Evolutionary conservation across 2,113 vertebrate species (phyloP), one percentile per base, ranked within the genome.

Genomic region (Chitala chitala): DNA sequence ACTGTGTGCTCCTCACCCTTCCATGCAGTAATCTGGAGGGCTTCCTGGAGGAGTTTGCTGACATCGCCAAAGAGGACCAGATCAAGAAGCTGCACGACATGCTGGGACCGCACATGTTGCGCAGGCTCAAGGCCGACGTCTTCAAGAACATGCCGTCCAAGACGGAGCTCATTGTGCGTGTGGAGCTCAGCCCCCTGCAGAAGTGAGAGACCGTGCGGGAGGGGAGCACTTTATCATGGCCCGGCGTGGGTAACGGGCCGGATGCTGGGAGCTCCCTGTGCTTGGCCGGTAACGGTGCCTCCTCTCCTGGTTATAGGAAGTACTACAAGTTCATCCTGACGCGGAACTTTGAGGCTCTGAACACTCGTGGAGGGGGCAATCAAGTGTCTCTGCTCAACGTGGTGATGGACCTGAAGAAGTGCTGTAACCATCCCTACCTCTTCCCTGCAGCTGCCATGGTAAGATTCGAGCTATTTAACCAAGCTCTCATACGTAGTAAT

Each of bases 91-190:
- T 99, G 17, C 96, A 99, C 1, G 96, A 99, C 87, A 98, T 99
- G 96, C 83, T 99, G 84, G 96, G 96, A 26, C 96, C 96, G 0
- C 96, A 98, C 87, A 99, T 98, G 96, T 86, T 99, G 83, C 89
- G 96, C 78, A 92, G 96, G 76, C 92, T 99, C 72, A 99, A 99
- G 88, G 96, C 96, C 0, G 96, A 98, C 59, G 96, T 99, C 78
- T 99, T 99, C 89, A 99, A 99, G 86, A 97, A 99, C 70, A 99
- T 98, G 96, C 96, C 96, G 2, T 97, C 96, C 12, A 99, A 98
- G 87, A 99, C 96, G 0, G 96, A 99, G 74, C 92, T 99, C 26
- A 99, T 99, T 15, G 95, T 99, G 79, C 82, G 96, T n/a, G 96
- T 99, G 78, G 96, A 98, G 83, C 86, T 99, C 81, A 99, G 96